phyloP scores from a whole-genome alignment of 2,113 vertebrate species.

The Cebus imitator region DNA sequence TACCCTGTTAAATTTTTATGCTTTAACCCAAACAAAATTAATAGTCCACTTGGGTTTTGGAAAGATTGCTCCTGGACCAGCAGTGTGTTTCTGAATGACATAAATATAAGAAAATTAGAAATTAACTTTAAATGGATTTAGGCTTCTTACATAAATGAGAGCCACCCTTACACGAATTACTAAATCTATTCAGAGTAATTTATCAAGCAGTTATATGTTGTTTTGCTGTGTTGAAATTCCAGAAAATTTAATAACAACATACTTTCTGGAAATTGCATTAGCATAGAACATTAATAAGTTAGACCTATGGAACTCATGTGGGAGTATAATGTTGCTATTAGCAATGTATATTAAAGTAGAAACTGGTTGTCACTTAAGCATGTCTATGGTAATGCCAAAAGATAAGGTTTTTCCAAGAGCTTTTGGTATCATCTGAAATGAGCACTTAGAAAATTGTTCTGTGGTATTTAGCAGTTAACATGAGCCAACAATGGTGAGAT shows the following conservation, averaged over 20 bases:
- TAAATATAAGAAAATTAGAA: constrained; percentile 67
- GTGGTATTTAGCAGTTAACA: constrained; percentile 46
- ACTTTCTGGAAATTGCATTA: constrained; percentile 82
- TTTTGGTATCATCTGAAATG: constrained; percentile 49
- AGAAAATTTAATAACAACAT: constrained; percentile 76
- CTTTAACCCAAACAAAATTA: constrained; percentile 72
- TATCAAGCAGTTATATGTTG: constrained; percentile 68
- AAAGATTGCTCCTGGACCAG: constrained; percentile 64
- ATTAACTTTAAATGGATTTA: constrained; percentile 78
- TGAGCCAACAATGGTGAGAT: constrained; percentile 25
- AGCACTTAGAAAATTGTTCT: constrained; percentile 43
- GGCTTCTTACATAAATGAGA: constrained; percentile 71
- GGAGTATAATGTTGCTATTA: constrained; percentile 79
- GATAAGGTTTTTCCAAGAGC: constrained; percentile 35
- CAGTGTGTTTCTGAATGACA: constrained; percentile 71
- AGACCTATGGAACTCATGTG: constrained; percentile 70
- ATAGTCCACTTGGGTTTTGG: constrained; percentile 69
- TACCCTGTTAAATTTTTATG: constrained; percentile 36
- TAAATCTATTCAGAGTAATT: constrained; percentile 78
- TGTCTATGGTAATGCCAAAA: constrained; percentile 58
- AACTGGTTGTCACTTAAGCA: constrained; percentile 67
- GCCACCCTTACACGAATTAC: constrained; percentile 59
- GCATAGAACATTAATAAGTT: constrained; percentile 80
- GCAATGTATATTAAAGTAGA: constrained; percentile 73
- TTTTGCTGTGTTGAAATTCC: constrained; percentile 76